Base-by-base conservation (phyloP, 1,140 invertebrate species). In the Apis cerana region DNA sequence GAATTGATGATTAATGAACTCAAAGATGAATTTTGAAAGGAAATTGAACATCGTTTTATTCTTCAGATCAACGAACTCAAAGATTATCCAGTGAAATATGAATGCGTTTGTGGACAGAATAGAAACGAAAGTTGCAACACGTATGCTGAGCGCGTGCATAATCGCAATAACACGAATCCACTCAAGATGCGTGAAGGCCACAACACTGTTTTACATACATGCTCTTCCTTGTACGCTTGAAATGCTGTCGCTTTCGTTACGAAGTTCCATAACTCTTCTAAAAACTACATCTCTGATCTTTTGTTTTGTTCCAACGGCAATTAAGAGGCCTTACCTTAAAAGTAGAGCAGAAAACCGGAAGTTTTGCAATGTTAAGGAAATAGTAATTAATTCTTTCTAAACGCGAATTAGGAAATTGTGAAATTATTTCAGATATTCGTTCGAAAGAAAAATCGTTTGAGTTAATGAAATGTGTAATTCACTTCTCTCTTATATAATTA, bases 201-300 rank as follows among this genome's bases (percentile, higher is more conserved):
- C 82, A 91, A 91, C 76, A 91, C 84, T 77, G 72, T 48, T 72
- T 79, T 72, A 65, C 82, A 64, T 72, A 70, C 84, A 64, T 69
- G 82, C 69, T 86, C 90, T 93, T 93, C 90, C 92, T 91, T 75
- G 88, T 92, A 89, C 91, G 91, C 89, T 43, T 90, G 91, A 92
- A 94, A 93, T 88, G 89, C 82, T 81, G 56, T 62, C 68, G 7
- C 50, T 83, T 87, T 77, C 72, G 33, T 76, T n/a, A 27, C 9
- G 59, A 82, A 58, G 61, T 17, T 4, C 12, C 52, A 65, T 33
- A 67, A 82, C 8, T 69, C 27, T 11, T 27, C 23, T 1, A 59
- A n/a, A 21, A 2, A 23, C 9, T 50, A 7, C 2, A 12, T 27
- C 23, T 1, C 13, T 7, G 3, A 13, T 17, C 54, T 17, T 17